Evolutionary conservation across 2,797 vertebrate genomes (phyloP), one percentile per base, ranked within the genome.

Genomic region (Oryzias dopingdopingensis): DNA sequence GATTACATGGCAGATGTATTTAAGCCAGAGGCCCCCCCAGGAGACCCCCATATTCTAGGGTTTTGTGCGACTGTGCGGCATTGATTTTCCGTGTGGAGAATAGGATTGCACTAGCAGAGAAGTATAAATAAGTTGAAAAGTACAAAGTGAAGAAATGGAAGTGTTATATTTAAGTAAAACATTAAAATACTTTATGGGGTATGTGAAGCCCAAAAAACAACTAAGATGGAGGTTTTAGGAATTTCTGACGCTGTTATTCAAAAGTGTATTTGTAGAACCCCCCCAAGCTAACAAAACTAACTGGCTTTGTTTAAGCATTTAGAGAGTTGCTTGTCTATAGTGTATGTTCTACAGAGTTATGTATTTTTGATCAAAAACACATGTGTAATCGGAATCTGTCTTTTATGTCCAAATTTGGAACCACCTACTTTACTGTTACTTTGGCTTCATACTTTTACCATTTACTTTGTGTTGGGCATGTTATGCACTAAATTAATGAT

Each of bases 401-500:
- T 29, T 49, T 55, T 15, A 45, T 67, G 62, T 4, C 4, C 42
- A 44, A 26, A 23, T 22, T 59, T 64, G 43, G 59, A 32, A 47
- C 48, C 6, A 16, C 29, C 46, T 53, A 15, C 43, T 58, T 50
- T 29, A 54, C 49, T 48, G 37, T 13, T 16, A 18, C 4, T 56
- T 26, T 6, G 18, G 23, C 41, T 67, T 49, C 49, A 54, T 49
- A 43, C 42, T 48, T 18, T 62, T 60, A 23, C 23, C 37, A 42
- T 60, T 45, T 55, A 4, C 51, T 61, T 4, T 24, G 59, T 65
- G 66, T 17, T 5, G 16, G 62, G 56, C 59, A 74, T 74, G 65
- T 66, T 62, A 65, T 77, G 59, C 14, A 62, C 67, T 70, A 82
- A 83, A 83, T 72, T 69, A 82, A 81, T 64, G 56, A 82, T 72